Base-by-base conservation (phyloP, 2,113 vertebrate species). In the Vireo altiloquus region DNA sequence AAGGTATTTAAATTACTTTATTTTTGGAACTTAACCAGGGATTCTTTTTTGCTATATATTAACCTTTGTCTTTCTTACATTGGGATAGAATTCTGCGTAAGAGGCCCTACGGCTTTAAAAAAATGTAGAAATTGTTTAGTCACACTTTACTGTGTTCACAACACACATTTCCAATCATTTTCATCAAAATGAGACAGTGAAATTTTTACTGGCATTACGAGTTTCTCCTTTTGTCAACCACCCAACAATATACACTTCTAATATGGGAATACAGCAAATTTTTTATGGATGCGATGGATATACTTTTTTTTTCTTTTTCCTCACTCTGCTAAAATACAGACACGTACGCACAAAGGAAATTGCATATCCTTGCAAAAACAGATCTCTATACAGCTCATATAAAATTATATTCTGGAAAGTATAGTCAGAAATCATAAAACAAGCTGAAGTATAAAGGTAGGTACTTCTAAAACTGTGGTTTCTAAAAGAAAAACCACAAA, bases 1-100 rank as follows among this genome's bases (percentile, higher is more conserved):
- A 96, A 97, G 92, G 87, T 97, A 95, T 97, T 97, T 96, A 94
- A 96, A 91, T 96, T 92, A 87, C 95, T 96, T 95, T 97, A 80
- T 89, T 95, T 95, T 96, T 93, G 81, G 93, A 97, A 96, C 81
- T 93, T 91, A 87, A 94, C 89, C 85, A 96, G 93, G 84, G 39
- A 85, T 71, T 89, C 82, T 85, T 92, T 90, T 69, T 93, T 89
- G 52, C 47, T 94, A 28, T 78, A 89, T 59, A 13, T 69, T 96
- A 97, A 88, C 72, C 72, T 92, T 82, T 82, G 50, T 87, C 70
- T 92, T 82, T 82, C 61, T 87, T 85, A 77, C 18, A 59, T 2
- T 61, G 33, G 35, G 49, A 69, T 13, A 70, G 31, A 94, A 85
- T 89, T 87, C 57, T 77, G 49, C 33, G 66, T 42, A 82, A 52